These are phyloP conservation scores for Megaceryle alcyon DNA, from an alignment of 2,797 vertebrate species.

Conservation along the genomic window DNA sequence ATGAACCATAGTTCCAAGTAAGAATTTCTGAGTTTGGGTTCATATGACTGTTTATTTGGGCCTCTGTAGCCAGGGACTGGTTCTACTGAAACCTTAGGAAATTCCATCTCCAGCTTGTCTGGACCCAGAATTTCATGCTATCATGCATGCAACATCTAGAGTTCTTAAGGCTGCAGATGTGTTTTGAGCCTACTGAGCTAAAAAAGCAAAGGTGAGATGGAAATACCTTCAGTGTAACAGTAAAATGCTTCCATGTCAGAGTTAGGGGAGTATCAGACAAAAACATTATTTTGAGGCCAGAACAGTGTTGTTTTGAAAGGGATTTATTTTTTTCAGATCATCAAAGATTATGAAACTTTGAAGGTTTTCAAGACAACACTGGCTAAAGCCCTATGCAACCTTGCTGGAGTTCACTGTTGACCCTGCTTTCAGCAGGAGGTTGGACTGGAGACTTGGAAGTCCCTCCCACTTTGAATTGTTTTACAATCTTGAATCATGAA, in stretches of 20 bases:
- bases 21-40: neutral
- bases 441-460: neutral
- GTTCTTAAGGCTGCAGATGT: neutral
- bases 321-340: neutral
- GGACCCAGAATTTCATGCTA: neutral
- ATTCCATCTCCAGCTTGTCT: neutral
- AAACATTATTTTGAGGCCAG: neutral
- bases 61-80: neutral
- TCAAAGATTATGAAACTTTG: neutral
- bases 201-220: neutral
- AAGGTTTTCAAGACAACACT: neutral
- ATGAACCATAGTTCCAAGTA: neutral
- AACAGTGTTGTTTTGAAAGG: neutral
- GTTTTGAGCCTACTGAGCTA: neutral
- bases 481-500: neutral
- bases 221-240: neutral
- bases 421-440: neutral
- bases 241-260: neutral
- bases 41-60: neutral
- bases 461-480: neutral
- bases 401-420: neutral
- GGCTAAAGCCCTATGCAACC: neutral
- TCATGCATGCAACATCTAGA: rapidly evolving
- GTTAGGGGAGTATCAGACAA: neutral
- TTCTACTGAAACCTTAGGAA: neutral